Evolutionary conservation across 2,888 invertebrate genomes (phyloP).

Genomic region (Idaea aversata): DNA sequence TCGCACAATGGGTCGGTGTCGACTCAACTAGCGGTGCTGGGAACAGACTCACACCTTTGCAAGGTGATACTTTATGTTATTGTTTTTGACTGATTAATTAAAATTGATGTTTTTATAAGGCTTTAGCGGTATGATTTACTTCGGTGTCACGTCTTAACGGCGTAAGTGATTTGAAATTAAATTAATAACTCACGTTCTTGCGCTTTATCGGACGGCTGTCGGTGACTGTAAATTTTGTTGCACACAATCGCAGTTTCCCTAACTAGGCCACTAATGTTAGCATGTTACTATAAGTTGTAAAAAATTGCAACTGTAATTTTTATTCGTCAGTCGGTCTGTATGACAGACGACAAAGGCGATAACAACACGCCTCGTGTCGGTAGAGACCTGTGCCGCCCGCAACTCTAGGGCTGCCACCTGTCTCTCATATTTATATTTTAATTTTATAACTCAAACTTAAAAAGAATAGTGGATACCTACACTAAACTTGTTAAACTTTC

Average conservation of each 20-base stretch:
- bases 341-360: conserved; percentile 59
- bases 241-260: conserved; percentile 29
- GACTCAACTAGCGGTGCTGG: conserved; percentile 75
- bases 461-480: neutral
- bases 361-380: conserved; percentile 61
- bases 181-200: conserved; percentile 28
- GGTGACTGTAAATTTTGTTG: conserved; percentile 28
- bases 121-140: conserved; percentile 19
- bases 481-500: neutral
- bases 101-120: conserved; percentile 47
- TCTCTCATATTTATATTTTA: neutral
- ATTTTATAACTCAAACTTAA: neutral
- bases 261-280: conserved; percentile 49
- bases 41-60: conserved; percentile 71
- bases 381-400: conserved; percentile 48
- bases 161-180: conserved; percentile 10
- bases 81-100: conserved; percentile 73
- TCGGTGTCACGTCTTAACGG: conserved; percentile 8
- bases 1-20: conserved; percentile 76
- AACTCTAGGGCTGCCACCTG: conserved; percentile 54
- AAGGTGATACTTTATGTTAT: conserved; percentile 69
- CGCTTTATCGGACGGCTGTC: conserved; percentile 17
- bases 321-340: conserved; percentile 60
- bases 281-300: conserved; percentile 46
- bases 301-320: conserved; percentile 62